Evolutionary conservation across 37 sponge, comb jelly and placozoan genomes (phyloP).

Genomic region (Chondrilla cf. caribensis): DNA sequence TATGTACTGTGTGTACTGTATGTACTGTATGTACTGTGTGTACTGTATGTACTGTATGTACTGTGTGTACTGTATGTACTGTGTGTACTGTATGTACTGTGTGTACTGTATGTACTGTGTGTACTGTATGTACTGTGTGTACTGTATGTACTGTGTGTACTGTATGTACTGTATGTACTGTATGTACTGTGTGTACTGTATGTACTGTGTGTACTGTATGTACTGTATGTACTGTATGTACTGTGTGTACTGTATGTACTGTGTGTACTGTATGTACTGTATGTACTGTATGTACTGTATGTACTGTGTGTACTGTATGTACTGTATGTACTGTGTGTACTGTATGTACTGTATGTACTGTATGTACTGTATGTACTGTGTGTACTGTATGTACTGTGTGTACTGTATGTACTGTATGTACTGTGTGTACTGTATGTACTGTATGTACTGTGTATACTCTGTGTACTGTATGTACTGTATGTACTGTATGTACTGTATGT

Average conservation of each 20-base stretch:
- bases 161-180: not conserved
- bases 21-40: not conserved
- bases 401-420: not conserved
- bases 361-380: not conserved
- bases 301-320: not conserved
- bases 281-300: not conserved
- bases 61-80: not conserved
- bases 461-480: not conserved
- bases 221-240: not conserved
- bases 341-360: not conserved
- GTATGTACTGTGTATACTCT: not conserved
- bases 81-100: not conserved
- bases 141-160: not conserved
- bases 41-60: not conserved
- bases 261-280: not conserved
- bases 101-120: not conserved
- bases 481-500: not conserved
- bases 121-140: slow-evolving; percentile 9
- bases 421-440: not conserved
- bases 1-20: not conserved
- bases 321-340: not conserved
- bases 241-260: not conserved
- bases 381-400: not conserved
- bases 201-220: not conserved
- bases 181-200: not conserved